A percentile compares a stretch with the other conserved stretches of the same genome.
These are phyloP conservation scores for Turnix velox DNA, from an alignment of 2,113 vertebrate species.

Conservation along the genomic window DNA sequence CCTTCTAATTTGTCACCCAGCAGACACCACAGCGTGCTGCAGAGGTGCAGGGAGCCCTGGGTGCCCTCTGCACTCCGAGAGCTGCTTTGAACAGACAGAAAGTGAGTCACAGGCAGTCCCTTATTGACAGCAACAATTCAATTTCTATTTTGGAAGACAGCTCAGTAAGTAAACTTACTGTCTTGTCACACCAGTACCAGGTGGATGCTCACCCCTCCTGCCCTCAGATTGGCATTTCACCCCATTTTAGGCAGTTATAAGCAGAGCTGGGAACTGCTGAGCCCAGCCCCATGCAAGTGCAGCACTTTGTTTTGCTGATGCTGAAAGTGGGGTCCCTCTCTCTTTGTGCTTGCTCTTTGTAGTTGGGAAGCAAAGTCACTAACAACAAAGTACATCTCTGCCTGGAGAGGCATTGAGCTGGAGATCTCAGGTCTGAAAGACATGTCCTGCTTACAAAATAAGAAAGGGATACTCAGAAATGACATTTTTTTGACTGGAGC, in stretches of 20 bases:
- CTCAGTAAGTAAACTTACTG: not conserved
- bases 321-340: not conserved
- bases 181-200: not conserved
- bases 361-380: not conserved
- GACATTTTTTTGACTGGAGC: not conserved
- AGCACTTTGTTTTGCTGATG: not conserved
- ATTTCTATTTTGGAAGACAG: not conserved
- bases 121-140: not conserved
- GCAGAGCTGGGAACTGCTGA: not conserved
- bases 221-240: not conserved
- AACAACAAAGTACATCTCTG: not conserved
- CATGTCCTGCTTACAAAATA: not conserved
- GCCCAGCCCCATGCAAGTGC: fast-evolving
- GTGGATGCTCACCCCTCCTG: not conserved
- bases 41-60: not conserved
- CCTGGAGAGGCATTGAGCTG: not conserved
- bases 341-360: not conserved
- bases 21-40: not conserved
- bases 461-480: not conserved
- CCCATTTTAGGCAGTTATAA: not conserved
- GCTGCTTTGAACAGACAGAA: not conserved
- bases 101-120: not conserved
- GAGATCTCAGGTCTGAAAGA: not conserved
- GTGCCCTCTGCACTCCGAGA: not conserved
- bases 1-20: not conserved